phyloP scores from a whole-genome alignment of 2,797 vertebrate species.

The Pampus argenteus region DNA sequence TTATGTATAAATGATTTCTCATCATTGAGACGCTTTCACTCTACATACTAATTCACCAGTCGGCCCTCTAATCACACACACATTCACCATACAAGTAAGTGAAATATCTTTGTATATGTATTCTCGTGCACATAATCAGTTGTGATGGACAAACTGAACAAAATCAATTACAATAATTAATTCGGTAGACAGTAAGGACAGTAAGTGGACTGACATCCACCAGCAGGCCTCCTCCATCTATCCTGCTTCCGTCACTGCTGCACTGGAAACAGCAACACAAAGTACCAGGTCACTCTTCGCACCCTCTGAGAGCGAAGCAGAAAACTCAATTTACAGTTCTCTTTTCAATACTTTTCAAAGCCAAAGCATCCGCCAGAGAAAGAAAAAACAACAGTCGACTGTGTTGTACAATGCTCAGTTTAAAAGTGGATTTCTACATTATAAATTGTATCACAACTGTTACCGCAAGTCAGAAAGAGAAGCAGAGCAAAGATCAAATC shows the following conservation, averaged over 20 bases:
- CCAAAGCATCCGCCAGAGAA: conserved; percentile 18
- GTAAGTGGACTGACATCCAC: conserved; percentile 21
- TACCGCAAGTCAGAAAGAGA: conserved; percentile 1
- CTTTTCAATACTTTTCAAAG: conserved; percentile 36
- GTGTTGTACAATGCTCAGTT: conserved; percentile 20
- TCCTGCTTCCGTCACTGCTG: conserved; percentile 38
- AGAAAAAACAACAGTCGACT: conserved; percentile 7
- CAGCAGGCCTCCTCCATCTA: conserved; percentile 15
- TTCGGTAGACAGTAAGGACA: too few species aligned
- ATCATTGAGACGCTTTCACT: conserved; percentile 64
- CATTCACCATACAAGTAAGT: conserved; percentile 13
- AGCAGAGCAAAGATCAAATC: neutral
- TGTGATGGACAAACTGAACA: conserved; percentile 60
- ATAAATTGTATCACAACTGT: neutral
- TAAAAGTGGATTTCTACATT: conserved; percentile 18
- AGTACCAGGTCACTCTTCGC: conserved; percentile 31
- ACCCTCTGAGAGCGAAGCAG: conserved; percentile 34
- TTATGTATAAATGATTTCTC: conserved; percentile 73
- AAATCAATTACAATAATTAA: conserved; percentile 67
- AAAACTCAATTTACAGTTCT: conserved; percentile 61
- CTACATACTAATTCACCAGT: conserved; percentile 61
- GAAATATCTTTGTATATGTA: conserved; percentile 38
- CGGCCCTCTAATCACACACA: conserved; percentile 32
- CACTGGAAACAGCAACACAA: conserved; percentile 42
- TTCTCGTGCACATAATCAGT: conserved; percentile 48